Percentiles rank a stretch among this genome's conserved stretches.
Conservation (phyloP, 1,140 invertebrate species). For the Trichoplusia ni region DNA sequence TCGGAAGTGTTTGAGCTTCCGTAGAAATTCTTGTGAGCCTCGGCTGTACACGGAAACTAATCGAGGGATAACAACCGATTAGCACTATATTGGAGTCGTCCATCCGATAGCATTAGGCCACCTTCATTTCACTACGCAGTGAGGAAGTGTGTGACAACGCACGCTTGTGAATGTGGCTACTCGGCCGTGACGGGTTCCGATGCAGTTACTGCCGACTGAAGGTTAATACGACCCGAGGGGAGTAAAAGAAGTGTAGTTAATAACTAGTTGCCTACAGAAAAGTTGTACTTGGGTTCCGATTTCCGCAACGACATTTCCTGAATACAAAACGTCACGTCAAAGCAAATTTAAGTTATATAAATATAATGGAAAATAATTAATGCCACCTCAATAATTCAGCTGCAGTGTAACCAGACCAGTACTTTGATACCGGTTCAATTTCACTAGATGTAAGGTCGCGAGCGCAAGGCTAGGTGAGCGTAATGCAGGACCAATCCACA, state of each 20-base stretch:
- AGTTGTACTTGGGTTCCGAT: slow-evolving; percentile 18
- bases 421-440: slow-evolving; percentile 68
- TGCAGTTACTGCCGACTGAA: slow-evolving; percentile 7
- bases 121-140: slow-evolving; percentile 19
- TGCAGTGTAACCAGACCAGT: slow-evolving; percentile 50
- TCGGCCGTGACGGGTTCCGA: neutral
- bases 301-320: slow-evolving; percentile 17
- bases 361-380: slow-evolving; percentile 30
- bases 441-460: slow-evolving; percentile 75
- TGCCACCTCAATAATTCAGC: slow-evolving; percentile 50
- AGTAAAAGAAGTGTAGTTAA: slow-evolving; percentile 12
- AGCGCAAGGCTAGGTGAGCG: slow-evolving; percentile 72
- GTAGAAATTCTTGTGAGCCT: slow-evolving; percentile 53
- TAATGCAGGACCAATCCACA: slow-evolving; percentile 38
- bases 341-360: slow-evolving; percentile 12
- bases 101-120: slow-evolving; percentile 19
- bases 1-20: slow-evolving; percentile 61
- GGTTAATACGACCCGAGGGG: slow-evolving; percentile 9
- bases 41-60: slow-evolving; percentile 46
- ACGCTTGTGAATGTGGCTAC: neutral
- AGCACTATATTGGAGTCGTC: slow-evolving; percentile 14
- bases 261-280: neutral
- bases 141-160: slow-evolving; percentile 26
- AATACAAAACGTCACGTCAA: neutral
- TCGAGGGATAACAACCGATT: slow-evolving; percentile 40